A percentile compares a stretch with the other conserved stretches of the same genome.
Evolutionary conservation across 2,888 invertebrate genomes (phyloP).

Genomic region (Stenichneumon culpator): DNA sequence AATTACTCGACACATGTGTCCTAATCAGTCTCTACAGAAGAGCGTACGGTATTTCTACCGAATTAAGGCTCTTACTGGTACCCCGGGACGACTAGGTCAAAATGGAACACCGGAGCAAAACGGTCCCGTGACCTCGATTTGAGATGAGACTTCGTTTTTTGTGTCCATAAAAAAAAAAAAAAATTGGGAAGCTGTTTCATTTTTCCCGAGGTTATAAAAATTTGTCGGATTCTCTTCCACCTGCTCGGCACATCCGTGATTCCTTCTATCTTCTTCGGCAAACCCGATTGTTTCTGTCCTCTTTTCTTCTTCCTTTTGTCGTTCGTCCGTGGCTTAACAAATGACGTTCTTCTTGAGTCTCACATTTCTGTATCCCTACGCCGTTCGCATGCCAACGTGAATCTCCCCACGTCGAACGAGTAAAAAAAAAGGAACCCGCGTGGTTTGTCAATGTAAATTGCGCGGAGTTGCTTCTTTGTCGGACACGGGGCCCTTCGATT

Average conservation of each 20-base stretch:
- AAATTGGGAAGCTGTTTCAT: too few species aligned
- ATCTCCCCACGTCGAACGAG: slow-evolving; percentile 3
- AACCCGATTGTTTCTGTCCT: background rate
- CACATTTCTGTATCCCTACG: slow-evolving; percentile 32
- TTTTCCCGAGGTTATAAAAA: too few species aligned
- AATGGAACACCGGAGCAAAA: too few species aligned
- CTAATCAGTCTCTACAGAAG: background rate
- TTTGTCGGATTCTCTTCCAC: background rate
- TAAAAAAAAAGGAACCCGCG: slow-evolving; percentile 19
- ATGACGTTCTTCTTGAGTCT: slow-evolving; percentile 42
- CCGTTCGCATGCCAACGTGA: slow-evolving; percentile 34
- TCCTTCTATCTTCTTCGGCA: slow-evolving; percentile 9
- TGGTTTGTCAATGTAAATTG: slow-evolving; percentile 80
- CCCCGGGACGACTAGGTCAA: too few species aligned
- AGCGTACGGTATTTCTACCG: background rate
- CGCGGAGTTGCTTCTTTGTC: slow-evolving; percentile 70
- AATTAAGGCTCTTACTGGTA: too few species aligned
- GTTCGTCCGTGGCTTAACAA: slow-evolving; percentile 38
- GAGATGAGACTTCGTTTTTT: too few species aligned
- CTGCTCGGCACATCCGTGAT: slow-evolving; percentile 8
- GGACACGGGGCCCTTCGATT: slow-evolving; percentile 62
- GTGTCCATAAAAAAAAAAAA: too few species aligned
- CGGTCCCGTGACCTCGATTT: too few species aligned
- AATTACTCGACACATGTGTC: slow-evolving; percentile 43
- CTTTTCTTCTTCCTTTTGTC: slow-evolving; percentile 32